Conservation (phyloP, 1,140 invertebrate genomes). For the Cotesia glomerata region DNA sequence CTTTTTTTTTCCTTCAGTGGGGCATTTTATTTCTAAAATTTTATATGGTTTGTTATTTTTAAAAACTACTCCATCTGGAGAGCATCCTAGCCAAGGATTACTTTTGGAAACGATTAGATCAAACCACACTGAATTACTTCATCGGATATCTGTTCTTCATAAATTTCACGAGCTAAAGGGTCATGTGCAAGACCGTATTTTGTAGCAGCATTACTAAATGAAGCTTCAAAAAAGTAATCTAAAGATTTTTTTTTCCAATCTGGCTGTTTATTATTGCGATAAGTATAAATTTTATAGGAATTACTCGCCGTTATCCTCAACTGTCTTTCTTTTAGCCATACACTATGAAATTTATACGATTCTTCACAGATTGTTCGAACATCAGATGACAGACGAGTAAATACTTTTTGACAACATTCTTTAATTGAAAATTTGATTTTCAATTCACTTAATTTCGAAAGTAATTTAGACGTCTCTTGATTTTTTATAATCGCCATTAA, state of each 20-base stretch:
- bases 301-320: neutral
- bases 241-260: slow-evolving; percentile 5
- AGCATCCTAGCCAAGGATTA: slow-evolving; percentile 4
- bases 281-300: neutral
- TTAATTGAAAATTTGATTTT: neutral
- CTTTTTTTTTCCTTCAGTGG: neutral
- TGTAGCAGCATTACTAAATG: neutral
- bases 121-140: neutral
- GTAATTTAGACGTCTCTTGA: neutral
- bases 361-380: neutral
- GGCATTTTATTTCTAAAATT: slow-evolving; percentile 1
- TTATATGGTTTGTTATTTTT: slow-evolving; percentile 3
- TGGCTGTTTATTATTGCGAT: slow-evolving; percentile 2
- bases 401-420: neutral
- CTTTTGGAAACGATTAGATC: neutral
- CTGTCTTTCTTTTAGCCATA: neutral
- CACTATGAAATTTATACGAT: neutral
- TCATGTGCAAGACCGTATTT: neutral
- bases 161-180: neutral
- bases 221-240: neutral
- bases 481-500: neutral
- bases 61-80: neutral
- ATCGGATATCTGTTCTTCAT: neutral
- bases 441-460: neutral
- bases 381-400: neutral